Base-by-base conservation (phyloP, 1,140 invertebrate species). In the Pentalonia nigronervosa region DNA sequence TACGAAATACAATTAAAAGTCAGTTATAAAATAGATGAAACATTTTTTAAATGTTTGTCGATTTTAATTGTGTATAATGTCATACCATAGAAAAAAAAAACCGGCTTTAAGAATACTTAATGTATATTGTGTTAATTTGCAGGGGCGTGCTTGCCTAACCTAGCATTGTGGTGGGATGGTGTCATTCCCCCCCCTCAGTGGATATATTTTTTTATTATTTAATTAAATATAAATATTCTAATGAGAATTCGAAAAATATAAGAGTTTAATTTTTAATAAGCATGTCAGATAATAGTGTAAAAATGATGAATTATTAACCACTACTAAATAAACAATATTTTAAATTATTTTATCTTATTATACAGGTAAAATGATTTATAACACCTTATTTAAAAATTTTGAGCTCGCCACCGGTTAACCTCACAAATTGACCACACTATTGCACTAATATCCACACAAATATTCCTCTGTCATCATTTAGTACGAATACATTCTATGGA, bases 391-490 rank as follows among this genome's bases (percentile, higher is more conserved):
- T 76, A 76, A 76, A 76, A 76, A n/a, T 7, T 30, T 17, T 76
- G 4, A 76, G n/a, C n/a, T 17, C 60, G 30, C n/a, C 60, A 76
- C 60, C n/a, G n/a, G 60, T 76, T 76, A 76, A 76, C 60, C 60
- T 76, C 60, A 76, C 60, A 76, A n/a, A 76, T 76, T 76, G n/a
- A 76, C 60, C n/a, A n/a, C 60, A 76, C 60, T 76, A 76, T 76
- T n/a, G 60, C 60, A 76, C 60, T 76, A 76, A 76, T 76, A 76
- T 76, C n/a, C 14, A 76, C 60, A 76, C 60, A 76, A 76, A 76
- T 76, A 76, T 76, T 76, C 30, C 30, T 76, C 60, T 11, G 14
- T 67, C 25, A 30, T 67, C 30, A n/a, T 67, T 67, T 67, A n/a
- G 14, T 7, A n/a, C 14, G 60, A 76, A 76, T 76, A 76, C 14